Percentiles rank a stretch among this genome's conserved stretches.
Conservation (phyloP, 2,888 invertebrate species). For the Pyrochroa serraticornis region DNA sequence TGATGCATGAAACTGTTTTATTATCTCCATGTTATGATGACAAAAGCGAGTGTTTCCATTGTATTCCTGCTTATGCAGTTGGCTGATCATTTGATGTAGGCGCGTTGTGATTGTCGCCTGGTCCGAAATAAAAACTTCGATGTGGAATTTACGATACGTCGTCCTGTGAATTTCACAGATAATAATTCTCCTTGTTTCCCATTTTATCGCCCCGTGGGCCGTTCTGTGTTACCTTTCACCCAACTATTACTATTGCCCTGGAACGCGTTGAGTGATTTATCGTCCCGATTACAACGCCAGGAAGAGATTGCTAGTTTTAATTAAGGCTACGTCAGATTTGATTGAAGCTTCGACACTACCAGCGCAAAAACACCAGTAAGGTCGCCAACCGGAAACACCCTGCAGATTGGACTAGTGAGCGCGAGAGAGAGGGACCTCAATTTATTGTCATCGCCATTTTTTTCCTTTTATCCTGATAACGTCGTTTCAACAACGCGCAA, state of each 20-base stretch:
- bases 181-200: no score
- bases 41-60: slow-evolving; percentile 9
- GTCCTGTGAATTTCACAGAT: not conserved
- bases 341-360: slow-evolving; percentile 5
- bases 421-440: not conserved
- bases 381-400: no score
- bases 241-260: no score
- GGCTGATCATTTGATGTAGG: slow-evolving; percentile 5
- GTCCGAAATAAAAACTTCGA: slow-evolving; percentile 7
- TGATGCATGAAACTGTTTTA: slow-evolving; percentile 8
- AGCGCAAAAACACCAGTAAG: not conserved
- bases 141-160: slow-evolving; percentile 10
- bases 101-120: not conserved
- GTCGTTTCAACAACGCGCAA: slow-evolving; percentile 2
- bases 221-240: no score
- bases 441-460: slow-evolving; percentile 6
- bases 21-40: slow-evolving; percentile 1
- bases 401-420: no score
- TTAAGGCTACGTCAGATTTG: not conserved
- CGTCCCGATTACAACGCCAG: no score
- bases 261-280: no score
- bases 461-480: slow-evolving; percentile 10
- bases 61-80: slow-evolving; percentile 6
- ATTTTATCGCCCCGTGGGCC: not conserved
- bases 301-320: not conserved